A percentile compares a stretch with the other conserved stretches of the same genome.
Conservation (phyloP, 2,888 invertebrate species). For the Perdita meconis region DNA sequence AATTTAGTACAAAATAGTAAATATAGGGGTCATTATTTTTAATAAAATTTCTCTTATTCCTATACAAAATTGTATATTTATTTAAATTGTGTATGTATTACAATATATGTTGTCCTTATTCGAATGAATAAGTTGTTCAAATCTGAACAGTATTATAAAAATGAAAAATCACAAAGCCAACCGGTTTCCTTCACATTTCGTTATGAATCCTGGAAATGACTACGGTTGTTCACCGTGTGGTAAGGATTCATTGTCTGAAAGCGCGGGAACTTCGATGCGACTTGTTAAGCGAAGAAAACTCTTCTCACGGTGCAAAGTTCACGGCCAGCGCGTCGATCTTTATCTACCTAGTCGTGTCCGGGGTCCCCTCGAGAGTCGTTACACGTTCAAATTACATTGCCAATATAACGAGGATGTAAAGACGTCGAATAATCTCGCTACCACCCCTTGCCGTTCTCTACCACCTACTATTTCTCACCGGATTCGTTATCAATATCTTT, state of each 20-base stretch:
- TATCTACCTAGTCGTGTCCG: slow-evolving; percentile 65
- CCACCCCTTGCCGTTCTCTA: slow-evolving; percentile 11
- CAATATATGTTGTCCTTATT: no score
- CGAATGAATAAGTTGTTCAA: slow-evolving; percentile 17
- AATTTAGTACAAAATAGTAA: background rate
- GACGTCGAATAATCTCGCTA: slow-evolving; percentile 36
- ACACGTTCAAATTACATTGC: slow-evolving; percentile 68
- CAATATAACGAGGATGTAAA: slow-evolving; percentile 60
- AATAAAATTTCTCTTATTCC: no score
- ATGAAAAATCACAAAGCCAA: slow-evolving; percentile 51
- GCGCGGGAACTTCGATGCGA: slow-evolving; percentile 67
- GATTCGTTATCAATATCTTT: slow-evolving; percentile 14
- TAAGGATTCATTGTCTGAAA: slow-evolving; percentile 68
- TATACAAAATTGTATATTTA: no score
- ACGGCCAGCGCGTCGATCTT: slow-evolving; percentile 72
- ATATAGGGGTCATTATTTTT: no score
- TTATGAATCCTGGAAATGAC: slow-evolving; percentile 59
- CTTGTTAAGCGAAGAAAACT: slow-evolving; percentile 73
- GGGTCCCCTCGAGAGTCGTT: slow-evolving; percentile 64
- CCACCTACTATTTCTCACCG: slow-evolving; percentile 18
- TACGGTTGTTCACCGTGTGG: slow-evolving; percentile 62
- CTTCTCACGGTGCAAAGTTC: slow-evolving; percentile 81
- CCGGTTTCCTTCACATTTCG: slow-evolving; percentile 62
- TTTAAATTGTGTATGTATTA: no score
- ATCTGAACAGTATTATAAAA: slow-evolving; percentile 11